Evolutionary conservation across 2,113 vertebrate species (phyloP).

Genomic region (Aldabrachelys gigantea): DNA sequence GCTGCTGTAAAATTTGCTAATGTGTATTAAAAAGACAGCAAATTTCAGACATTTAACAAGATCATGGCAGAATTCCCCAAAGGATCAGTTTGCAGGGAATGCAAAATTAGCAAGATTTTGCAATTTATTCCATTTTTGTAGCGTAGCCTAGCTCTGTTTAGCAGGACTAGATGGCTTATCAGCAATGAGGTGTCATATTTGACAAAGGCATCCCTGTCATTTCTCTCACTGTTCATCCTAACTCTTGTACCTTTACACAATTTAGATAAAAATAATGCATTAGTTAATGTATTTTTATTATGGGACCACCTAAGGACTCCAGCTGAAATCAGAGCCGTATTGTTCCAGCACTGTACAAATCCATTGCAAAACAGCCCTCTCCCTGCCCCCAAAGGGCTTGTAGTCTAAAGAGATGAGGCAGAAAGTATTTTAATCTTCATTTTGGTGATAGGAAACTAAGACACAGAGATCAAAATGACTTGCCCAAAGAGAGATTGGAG

Average conservation of each 20-base stretch:
- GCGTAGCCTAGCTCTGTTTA: not conserved
- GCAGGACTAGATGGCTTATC: not conserved
- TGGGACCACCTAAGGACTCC: not conserved
- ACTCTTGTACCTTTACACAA: not conserved
- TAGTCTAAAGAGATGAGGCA: not conserved
- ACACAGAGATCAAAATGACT: not conserved
- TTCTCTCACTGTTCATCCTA: not conserved
- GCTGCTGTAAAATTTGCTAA: not conserved
- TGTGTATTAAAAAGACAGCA: not conserved
- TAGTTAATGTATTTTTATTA: not conserved
- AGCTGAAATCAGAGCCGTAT: not conserved
- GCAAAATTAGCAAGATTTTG: not conserved
- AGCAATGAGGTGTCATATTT: not conserved
- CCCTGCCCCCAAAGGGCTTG: not conserved
- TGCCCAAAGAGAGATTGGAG: not conserved
- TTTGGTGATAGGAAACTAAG: not conserved
- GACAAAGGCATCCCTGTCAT: not conserved
- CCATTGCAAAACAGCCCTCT: not conserved
- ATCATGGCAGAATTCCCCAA: not conserved
- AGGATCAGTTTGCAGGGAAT: not conserved
- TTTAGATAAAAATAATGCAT: not conserved
- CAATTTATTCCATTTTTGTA: not conserved
- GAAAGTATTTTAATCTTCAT: not conserved
- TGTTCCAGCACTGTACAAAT: not conserved
- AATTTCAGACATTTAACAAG: not conserved